Evolutionary conservation across 2,113 vertebrate species (phyloP).

Genomic region (Gobiocypris rarus): DNA sequence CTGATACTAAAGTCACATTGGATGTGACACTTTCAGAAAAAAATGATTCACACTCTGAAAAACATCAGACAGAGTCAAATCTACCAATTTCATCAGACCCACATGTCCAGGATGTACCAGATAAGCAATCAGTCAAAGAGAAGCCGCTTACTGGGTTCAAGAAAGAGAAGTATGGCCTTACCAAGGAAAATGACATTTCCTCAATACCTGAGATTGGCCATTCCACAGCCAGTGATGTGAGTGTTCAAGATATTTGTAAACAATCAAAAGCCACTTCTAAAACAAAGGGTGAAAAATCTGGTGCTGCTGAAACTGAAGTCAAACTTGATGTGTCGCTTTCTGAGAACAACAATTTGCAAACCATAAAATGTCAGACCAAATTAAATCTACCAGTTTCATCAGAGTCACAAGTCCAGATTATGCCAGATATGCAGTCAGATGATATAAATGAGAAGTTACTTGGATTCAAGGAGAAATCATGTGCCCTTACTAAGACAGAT

Average conservation of each 20-base stretch:
- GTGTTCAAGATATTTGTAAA: background rate
- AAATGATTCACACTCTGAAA: constrained; percentile 53
- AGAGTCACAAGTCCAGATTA: background rate
- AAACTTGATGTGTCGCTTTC: background rate
- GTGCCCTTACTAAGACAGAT: background rate
- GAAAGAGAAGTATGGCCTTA: background rate
- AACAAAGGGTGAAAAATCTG: background rate
- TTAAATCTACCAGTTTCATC: constrained; percentile 5
- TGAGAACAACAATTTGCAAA: background rate
- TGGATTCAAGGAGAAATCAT: background rate
- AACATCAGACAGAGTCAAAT: constrained; percentile 43
- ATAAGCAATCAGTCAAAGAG: constrained; percentile 21
- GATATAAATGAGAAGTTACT: background rate
- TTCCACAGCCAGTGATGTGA: constrained; percentile 14
- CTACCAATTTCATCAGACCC: background rate
- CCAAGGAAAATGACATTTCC: constrained; percentile 16
- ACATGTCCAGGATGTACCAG: background rate
- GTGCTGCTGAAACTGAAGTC: background rate
- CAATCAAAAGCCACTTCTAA: background rate
- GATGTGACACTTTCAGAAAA: constrained; percentile 35
- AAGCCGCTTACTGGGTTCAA: background rate
- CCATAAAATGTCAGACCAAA: background rate
- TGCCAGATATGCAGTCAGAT: background rate
- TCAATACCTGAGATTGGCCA: background rate
- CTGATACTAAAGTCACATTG: constrained; percentile 40